Conservation (phyloP, 2,797 vertebrate genomes). For the Lophura swinhoii region DNA sequence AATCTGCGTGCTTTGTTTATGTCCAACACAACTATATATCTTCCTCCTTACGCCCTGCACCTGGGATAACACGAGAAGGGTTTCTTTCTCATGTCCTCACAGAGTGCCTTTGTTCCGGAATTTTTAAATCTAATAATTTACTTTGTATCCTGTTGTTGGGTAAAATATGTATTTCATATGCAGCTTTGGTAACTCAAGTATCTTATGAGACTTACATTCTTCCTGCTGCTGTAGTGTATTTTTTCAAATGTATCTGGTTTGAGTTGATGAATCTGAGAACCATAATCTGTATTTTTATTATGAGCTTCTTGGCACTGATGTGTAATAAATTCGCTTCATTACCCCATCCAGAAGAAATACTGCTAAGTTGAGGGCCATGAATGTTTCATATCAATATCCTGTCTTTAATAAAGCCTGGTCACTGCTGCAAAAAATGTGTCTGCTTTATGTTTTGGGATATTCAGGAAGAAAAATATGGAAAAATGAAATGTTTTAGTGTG, state of each 20-base stretch:
- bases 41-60: not conserved
- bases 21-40: not conserved
- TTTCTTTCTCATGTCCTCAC: not conserved
- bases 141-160: slow-evolving; percentile 35
- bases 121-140: slow-evolving; percentile 1
- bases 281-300: slow-evolving; percentile 65
- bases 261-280: slow-evolving; percentile 60
- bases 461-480: slow-evolving; percentile 26
- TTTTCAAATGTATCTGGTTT: slow-evolving; percentile 66
- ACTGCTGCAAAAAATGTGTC: slow-evolving; percentile 49
- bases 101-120: slow-evolving; percentile 27
- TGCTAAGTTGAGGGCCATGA: slow-evolving; percentile 53
- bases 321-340: slow-evolving; percentile 52
- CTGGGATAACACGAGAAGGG: not conserved
- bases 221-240: slow-evolving; percentile 30
- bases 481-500: slow-evolving; percentile 5
- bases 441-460: slow-evolving; percentile 40
- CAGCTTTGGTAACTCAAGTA: slow-evolving; percentile 20
- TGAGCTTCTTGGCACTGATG: slow-evolving; percentile 57
- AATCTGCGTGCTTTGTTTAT: slow-evolving; percentile 15
- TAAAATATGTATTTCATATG: slow-evolving; percentile 55
- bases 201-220: slow-evolving; percentile 39
- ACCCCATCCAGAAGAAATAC: slow-evolving; percentile 64
- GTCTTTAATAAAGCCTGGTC: slow-evolving; percentile 65
- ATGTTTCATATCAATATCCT: slow-evolving; percentile 66